Conservation (phyloP, 2,797 vertebrate species). For the Alfaro cultratus region DNA sequence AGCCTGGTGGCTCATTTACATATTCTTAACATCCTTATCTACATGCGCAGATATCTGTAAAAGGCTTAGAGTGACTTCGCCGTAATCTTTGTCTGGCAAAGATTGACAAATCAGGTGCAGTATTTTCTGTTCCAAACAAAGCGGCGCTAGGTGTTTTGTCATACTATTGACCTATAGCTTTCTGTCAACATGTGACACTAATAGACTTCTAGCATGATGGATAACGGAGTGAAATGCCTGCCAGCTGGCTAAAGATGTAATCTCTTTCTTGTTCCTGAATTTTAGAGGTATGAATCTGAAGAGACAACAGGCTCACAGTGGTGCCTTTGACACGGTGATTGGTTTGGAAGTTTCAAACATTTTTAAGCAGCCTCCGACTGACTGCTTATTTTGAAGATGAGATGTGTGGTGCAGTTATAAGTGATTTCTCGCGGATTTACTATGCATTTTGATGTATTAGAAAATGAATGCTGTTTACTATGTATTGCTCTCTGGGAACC, state of each 20-base stretch:
- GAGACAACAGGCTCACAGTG: constrained; percentile 38
- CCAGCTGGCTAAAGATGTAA: constrained; percentile 48
- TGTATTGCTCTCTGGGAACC: constrained; percentile 36
- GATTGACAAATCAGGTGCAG: constrained; percentile 14
- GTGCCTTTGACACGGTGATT: constrained; percentile 30
- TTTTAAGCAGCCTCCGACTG: constrained; percentile 36
- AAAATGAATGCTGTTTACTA: constrained; percentile 32
- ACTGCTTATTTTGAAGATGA: constrained; percentile 53
- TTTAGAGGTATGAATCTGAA: constrained; percentile 41
- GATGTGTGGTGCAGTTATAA: constrained; percentile 56
- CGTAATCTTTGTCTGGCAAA: constrained; percentile 21
- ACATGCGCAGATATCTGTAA: constrained; percentile 44
- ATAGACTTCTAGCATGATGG: constrained; percentile 47
- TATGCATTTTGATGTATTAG: constrained; percentile 44
- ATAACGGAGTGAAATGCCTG: constrained; percentile 45
- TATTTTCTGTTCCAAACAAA: constrained; percentile 29
- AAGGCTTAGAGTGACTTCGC: constrained; percentile 18
- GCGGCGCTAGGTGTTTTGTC: constrained; percentile 31
- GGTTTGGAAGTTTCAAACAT: constrained; percentile 37
- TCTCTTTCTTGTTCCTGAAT: constrained; percentile 36
- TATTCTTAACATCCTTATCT: constrained; percentile 63
- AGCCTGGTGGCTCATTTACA: constrained; percentile 59
- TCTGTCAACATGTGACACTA: constrained; percentile 38
- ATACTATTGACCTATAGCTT: constrained; percentile 39
- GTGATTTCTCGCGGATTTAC: constrained; percentile 29